Evolutionary conservation across 2,797 vertebrate species (phyloP).

Genomic region (Urosaurus nigricauda): DNA sequence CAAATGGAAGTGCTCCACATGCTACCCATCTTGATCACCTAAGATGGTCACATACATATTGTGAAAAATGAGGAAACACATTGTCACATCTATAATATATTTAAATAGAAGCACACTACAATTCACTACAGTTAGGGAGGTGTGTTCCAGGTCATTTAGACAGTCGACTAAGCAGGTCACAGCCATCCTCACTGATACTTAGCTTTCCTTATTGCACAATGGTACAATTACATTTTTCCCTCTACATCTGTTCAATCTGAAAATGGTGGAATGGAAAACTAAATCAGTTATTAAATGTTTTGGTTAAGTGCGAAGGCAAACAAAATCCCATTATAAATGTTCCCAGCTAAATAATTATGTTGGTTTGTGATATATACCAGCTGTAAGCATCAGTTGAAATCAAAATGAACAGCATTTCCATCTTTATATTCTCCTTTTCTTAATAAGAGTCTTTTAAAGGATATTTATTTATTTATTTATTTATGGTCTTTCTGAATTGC

Average conservation of each 20-base stretch:
- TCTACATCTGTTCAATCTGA: too few relatives aligned
- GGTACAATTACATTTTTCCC: too few relatives aligned
- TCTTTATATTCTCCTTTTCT: neutral
- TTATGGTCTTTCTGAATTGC: too few relatives aligned
- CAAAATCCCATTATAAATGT: neutral
- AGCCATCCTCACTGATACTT: too few relatives aligned
- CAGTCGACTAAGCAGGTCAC: too few relatives aligned
- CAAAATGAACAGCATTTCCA: neutral
- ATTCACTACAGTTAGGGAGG: neutral
- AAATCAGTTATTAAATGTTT: neutral
- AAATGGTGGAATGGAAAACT: neutral
- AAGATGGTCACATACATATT: neutral
- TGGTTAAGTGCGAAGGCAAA: neutral
- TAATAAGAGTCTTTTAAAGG: neutral
- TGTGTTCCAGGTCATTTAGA: neutral
- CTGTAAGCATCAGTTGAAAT: neutral
- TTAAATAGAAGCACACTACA: neutral
- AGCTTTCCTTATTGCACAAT: too few relatives aligned
- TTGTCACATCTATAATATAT: neutral
- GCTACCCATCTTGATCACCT: neutral
- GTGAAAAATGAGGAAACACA: neutral
- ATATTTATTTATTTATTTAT: too few relatives aligned
- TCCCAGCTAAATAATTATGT: neutral
- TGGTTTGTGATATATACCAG: neutral
- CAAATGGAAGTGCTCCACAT: too few relatives aligned